phyloP scores from a whole-genome alignment of 2,888 invertebrate species.

The Drosophila paranaensis region DNA sequence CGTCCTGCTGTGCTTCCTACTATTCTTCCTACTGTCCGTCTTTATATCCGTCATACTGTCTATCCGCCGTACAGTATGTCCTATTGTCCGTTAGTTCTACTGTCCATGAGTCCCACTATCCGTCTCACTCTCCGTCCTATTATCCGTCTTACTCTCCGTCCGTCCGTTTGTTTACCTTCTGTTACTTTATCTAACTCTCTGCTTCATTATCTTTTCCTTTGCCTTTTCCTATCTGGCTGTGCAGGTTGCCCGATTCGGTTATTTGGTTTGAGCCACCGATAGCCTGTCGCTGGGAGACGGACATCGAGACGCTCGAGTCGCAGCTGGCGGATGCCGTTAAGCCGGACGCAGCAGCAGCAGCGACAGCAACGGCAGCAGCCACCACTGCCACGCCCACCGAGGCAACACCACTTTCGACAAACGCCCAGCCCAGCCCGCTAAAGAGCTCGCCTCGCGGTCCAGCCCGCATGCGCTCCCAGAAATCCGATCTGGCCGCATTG shows the following conservation, averaged over 20 bases:
- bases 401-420: constrained; percentile 67
- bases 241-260: constrained; percentile 88
- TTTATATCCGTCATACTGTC: too few species aligned
- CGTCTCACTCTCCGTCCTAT: too few species aligned
- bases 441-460: constrained; percentile 78
- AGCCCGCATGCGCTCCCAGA: constrained; percentile 70
- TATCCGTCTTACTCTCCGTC: too few species aligned
- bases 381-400: constrained; percentile 75
- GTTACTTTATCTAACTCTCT: too few species aligned
- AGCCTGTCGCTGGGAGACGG: constrained; percentile 89
- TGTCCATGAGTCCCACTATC: too few species aligned
- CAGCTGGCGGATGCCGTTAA: constrained; percentile 76
- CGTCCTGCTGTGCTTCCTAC: neutral
- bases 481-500: constrained; percentile 47
- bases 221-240: neutral
- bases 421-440: constrained; percentile 75
- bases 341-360: constrained; percentile 33
- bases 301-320: constrained; percentile 82
- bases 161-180: too few species aligned
- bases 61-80: too few species aligned
- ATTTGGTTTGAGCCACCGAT: constrained; percentile 93
- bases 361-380: constrained; percentile 27
- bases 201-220: too few species aligned
- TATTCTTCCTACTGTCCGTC: neutral
- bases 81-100: too few species aligned